Percentiles rank a stretch among this genome's conserved stretches.
These are phyloP conservation scores for Ctenodactylus gundi DNA, from an alignment of 2,113 vertebrate genomes.

Conservation along the genomic window DNA sequence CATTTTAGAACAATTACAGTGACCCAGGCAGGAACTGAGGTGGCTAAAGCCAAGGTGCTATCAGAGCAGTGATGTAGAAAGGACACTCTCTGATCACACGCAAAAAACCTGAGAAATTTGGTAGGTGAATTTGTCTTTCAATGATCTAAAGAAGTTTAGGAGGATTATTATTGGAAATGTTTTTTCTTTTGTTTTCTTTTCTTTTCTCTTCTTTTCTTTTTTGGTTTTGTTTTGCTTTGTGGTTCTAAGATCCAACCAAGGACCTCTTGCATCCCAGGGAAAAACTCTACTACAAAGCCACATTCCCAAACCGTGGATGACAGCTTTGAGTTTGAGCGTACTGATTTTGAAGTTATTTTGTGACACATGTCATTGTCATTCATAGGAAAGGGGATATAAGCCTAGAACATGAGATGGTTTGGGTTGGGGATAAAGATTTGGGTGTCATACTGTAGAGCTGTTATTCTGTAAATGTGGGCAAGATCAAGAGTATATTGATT, in stretches of 20 bases:
- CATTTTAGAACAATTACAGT: not conserved
- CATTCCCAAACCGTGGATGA: not conserved
- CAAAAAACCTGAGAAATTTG: not conserved
- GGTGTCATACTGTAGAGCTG: not conserved
- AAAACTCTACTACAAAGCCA: not conserved
- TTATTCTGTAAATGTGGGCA: not conserved
- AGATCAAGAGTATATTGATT: not conserved
- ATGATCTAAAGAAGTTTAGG: not conserved
- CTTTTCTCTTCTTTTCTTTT: no score
- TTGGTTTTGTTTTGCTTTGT: not conserved
- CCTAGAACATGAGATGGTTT: not conserved
- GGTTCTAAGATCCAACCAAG: not conserved
- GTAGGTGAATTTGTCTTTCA: not conserved
- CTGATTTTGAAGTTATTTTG: not conserved
- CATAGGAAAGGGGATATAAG: not conserved
- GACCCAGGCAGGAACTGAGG: not conserved
- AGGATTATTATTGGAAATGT: not conserved
- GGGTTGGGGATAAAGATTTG: not conserved
- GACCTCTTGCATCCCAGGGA: not conserved
- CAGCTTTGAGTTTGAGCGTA: not conserved
- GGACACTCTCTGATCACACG: not conserved
- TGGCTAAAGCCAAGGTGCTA: not conserved
- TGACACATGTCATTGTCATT: not conserved
- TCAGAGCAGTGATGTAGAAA: not conserved
- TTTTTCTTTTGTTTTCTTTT: not conserved